A percentile compares a stretch with the other conserved stretches of the same genome.
Conservation (phyloP, 2,888 invertebrate species). For the Cosmia pyralina region DNA sequence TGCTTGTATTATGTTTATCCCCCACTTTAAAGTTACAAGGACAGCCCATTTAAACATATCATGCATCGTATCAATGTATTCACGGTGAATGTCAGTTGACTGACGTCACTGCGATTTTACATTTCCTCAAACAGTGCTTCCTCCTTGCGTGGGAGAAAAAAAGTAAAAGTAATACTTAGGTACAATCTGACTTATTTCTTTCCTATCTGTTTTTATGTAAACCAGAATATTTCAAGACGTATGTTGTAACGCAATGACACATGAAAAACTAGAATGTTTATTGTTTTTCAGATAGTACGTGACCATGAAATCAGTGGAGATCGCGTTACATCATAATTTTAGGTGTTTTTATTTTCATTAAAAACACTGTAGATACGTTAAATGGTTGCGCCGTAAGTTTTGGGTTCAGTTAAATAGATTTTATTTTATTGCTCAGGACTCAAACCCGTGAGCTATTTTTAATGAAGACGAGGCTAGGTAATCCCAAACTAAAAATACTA, state of each 20-base stretch:
- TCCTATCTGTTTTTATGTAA: no score
- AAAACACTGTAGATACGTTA: no score
- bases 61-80: not conserved
- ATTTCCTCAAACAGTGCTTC: slow-evolving; percentile 37
- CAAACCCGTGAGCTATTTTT: not conserved
- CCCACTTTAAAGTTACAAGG: slow-evolving; percentile 14
- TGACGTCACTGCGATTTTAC: slow-evolving; percentile 33
- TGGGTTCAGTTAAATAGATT: no score
- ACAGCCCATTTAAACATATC: slow-evolving; percentile 7
- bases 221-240: no score
- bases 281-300: no score
- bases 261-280: no score
- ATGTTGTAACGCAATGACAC: no score
- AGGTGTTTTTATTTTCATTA: no score
- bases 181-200: not conserved
- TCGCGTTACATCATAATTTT: no score
- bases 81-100: not conserved
- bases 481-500: slow-evolving; percentile 38
- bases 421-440: not conserved
- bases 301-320: no score
- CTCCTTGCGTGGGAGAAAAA: slow-evolving; percentile 44
- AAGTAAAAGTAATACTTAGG: slow-evolving; percentile 13
- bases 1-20: not conserved
- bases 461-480: not conserved
- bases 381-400: no score